Evolutionary conservation across 1,140 invertebrate genomes (phyloP).

Genomic region (Rhagoletis zephyria): DNA sequence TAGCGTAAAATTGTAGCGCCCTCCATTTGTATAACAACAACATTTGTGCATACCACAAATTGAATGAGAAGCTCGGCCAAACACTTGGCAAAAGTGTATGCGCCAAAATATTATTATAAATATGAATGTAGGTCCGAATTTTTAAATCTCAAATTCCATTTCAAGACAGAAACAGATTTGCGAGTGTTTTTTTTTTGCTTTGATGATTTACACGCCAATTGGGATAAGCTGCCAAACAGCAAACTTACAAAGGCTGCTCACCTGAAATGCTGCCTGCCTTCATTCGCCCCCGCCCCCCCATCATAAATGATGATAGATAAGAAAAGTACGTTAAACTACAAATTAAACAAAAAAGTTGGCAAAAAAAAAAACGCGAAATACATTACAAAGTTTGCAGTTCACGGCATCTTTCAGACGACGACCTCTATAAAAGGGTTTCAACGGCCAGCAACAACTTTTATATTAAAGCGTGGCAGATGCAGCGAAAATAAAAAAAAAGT

Average conservation of each 20-base stretch:
- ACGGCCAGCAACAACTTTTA: neutral
- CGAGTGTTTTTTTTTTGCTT: neutral
- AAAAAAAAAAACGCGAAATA: slow-evolving; percentile 31
- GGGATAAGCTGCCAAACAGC: slow-evolving; percentile 29
- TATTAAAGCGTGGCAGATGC: neutral
- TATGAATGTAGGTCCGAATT: neutral
- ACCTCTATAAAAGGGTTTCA: slow-evolving; percentile 18
- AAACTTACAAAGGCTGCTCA: slow-evolving; percentile 20
- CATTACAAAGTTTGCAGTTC: slow-evolving; percentile 46
- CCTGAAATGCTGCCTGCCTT: neutral
- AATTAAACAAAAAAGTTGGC: slow-evolving; percentile 37
- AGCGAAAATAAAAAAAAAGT: neutral
- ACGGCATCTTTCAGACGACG: neutral
- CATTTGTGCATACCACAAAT: neutral
- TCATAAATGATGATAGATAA: neutral
- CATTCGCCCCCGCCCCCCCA: neutral
- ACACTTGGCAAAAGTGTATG: no score
- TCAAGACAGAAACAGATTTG: slow-evolving; percentile 13
- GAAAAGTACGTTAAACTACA: slow-evolving; percentile 11
- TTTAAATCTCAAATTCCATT: slow-evolving; percentile 26
- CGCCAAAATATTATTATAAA: neutral
- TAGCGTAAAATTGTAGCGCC: neutral
- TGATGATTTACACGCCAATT: slow-evolving; percentile 11
- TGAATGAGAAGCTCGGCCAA: no score
- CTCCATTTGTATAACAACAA: neutral